Evolutionary conservation across 2,888 invertebrate species (phyloP), one percentile per base, ranked within the genome.

Genomic region (Sinopyrophorus schimmeli): DNA sequence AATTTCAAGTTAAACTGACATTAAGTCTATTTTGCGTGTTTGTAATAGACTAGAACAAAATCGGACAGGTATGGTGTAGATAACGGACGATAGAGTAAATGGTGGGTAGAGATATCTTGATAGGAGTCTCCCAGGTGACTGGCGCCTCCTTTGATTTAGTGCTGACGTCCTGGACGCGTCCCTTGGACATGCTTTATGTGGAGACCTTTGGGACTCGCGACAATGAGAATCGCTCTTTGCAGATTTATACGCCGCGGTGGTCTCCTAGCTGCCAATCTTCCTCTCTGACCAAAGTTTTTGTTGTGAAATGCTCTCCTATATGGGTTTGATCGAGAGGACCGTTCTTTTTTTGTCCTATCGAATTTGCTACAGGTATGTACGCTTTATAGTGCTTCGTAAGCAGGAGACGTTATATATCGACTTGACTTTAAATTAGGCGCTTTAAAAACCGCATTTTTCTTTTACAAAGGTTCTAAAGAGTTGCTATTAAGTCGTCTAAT

Each of bases 131-230:
- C 70, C 69, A 68, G 67, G 70, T 68, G 70, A 69, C 67, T 69
- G 70, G 72, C 70, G 70, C 71, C 72, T 69, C 57, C 66, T 71
- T 72, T 72, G 72, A 72, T 72, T 71, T 72, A 72, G 67, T 68
- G 64, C 66, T 67, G 70, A 67, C 68, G 66, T 58, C 58, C 59
- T 58, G 67, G 65, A 68, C 66, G 63, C 61, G 59, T 66, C 62
- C 62, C 54, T 54, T 60, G 63, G 64, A 64, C 68, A 66, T 65
- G 66, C 67, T 68, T 69, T 69, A 68, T 67, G 69, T 65, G 66
- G 55, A 63, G 63, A 63, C 67, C 66, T 56, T 55, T 55, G 65
- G 64, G 65, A 66, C 61, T 49, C 60, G 63, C 62, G 69, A 70
- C 71, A 71, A 71, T 70, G 67, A 68, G 66, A 60, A 67, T 64